These are phyloP conservation scores for Castor canadensis DNA, from an alignment of 2,113 vertebrate species.

Conservation along the genomic window DNA sequence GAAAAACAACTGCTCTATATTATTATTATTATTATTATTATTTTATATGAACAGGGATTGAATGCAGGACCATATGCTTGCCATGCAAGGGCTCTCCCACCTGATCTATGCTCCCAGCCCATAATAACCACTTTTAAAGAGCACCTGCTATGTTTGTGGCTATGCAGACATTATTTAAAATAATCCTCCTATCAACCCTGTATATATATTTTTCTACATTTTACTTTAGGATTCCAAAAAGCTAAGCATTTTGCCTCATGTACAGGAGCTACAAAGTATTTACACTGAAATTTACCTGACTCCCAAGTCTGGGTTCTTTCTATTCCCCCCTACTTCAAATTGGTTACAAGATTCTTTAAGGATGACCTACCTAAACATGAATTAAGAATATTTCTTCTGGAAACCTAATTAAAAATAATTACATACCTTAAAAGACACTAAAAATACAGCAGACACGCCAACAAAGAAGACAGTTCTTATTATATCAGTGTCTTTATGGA, in stretches of 20 bases:
- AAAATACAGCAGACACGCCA: conserved; percentile 75
- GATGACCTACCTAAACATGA: conserved; percentile 59
- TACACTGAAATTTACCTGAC: background rate
- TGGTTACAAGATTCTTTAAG: conserved; percentile 7
- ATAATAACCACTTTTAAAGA: background rate
- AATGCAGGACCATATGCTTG: too few species aligned
- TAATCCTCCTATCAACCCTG: background rate
- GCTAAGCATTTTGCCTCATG: background rate
- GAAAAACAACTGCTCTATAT: conserved; percentile 16
- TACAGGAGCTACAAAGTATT: background rate
- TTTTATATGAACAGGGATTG: too few species aligned
- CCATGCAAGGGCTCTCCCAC: too few species aligned
- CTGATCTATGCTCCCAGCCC: background rate
- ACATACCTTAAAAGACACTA: conserved; percentile 82
- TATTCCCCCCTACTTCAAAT: background rate
- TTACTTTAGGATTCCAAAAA: conserved; percentile 20
- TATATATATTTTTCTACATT: background rate
- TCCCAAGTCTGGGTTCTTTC: background rate
- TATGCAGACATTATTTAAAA: background rate
- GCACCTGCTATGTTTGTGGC: background rate
- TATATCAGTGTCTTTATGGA: conserved; percentile 83
- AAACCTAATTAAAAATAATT: conserved; percentile 85
- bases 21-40: too few species aligned
- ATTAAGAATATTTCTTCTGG: conserved; percentile 74
- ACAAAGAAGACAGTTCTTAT: conserved; percentile 80